phyloP scores from a whole-genome alignment of 1,140 invertebrate species.

The Aphelenchoides fujianensis region DNA sequence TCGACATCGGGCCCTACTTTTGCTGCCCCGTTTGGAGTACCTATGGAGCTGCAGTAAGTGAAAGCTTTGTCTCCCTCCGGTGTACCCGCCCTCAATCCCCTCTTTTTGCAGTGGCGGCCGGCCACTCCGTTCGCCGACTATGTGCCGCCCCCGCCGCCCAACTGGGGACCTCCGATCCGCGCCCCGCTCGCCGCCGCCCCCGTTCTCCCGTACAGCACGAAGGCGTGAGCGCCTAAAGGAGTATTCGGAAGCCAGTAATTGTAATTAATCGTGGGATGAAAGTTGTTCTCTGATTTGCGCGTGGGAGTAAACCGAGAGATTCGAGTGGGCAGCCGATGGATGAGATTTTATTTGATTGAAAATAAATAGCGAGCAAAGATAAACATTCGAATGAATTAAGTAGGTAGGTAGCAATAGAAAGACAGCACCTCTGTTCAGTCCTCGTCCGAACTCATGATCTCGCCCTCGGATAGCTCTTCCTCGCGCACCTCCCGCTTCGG shows the following conservation, averaged over 20 bases:
- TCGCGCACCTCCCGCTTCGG: constrained; percentile 49
- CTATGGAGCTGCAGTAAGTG: background rate
- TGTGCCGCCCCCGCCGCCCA: constrained; percentile 52
- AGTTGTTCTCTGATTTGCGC: too few relatives aligned
- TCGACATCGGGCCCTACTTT: constrained; percentile 62
- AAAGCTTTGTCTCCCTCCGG: constrained; percentile 8
- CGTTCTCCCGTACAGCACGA: background rate
- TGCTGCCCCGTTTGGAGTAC: constrained; percentile 57
- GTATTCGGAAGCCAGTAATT: too few relatives aligned
- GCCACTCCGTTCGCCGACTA: constrained; percentile 61
- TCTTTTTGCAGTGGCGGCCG: constrained; percentile 48
- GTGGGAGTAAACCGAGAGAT: too few relatives aligned
- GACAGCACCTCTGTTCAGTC: constrained; percentile 21
- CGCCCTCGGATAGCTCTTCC: constrained; percentile 47
- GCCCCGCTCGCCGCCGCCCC: background rate
- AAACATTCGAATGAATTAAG: background rate
- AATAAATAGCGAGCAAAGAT: too few relatives aligned
- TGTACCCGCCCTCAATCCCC: constrained; percentile 62
- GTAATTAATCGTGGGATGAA: too few relatives aligned
- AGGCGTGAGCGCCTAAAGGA: background rate
- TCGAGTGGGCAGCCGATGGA: too few relatives aligned
- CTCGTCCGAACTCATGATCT: constrained; percentile 51
- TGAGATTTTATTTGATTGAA: too few relatives aligned
- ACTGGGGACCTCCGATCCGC: constrained; percentile 23
- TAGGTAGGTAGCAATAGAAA: background rate